Percentiles rank a stretch among this genome's conserved stretches.
Conservation (phyloP, 2,888 invertebrate genomes). For the Eumerus sabulonum region DNA sequence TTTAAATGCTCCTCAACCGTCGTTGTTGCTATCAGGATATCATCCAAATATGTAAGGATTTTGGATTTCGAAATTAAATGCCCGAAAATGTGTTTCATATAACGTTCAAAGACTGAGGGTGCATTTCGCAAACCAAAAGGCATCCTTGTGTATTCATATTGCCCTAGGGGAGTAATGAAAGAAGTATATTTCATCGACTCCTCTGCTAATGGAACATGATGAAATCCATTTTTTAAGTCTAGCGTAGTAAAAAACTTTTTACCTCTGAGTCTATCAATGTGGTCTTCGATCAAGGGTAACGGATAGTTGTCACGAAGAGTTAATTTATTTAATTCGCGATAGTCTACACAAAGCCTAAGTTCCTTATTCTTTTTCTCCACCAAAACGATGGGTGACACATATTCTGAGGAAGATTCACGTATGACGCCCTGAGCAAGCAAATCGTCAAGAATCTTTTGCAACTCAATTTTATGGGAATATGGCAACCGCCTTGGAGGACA, state of each 20-base stretch:
- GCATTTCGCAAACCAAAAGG: background rate
- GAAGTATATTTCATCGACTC: too few species aligned
- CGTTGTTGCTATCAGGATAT: too few species aligned
- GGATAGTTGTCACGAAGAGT: too few species aligned
- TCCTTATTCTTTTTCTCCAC: too few species aligned
- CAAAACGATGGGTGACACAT: background rate
- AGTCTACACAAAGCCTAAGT: too few species aligned
- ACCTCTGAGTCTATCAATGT: background rate
- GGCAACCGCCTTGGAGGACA: too few species aligned
- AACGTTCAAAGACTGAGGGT: too few species aligned
- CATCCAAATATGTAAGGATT: too few species aligned
- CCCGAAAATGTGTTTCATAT: too few species aligned
- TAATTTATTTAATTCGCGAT: background rate
- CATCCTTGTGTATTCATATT: background rate
- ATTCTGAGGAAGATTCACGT: background rate
- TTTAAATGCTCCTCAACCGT: too few species aligned
- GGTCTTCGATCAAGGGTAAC: background rate
- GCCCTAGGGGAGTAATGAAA: background rate
- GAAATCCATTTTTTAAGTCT: background rate
- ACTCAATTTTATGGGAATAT: constrained; percentile 21
- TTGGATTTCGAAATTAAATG: too few species aligned
- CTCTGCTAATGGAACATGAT: background rate
- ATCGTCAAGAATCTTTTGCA: background rate
- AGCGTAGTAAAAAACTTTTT: too few species aligned
- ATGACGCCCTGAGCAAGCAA: background rate